Base-by-base conservation (phyloP, 2,113 vertebrate species). In the Lepisosteus oculatus region DNA sequence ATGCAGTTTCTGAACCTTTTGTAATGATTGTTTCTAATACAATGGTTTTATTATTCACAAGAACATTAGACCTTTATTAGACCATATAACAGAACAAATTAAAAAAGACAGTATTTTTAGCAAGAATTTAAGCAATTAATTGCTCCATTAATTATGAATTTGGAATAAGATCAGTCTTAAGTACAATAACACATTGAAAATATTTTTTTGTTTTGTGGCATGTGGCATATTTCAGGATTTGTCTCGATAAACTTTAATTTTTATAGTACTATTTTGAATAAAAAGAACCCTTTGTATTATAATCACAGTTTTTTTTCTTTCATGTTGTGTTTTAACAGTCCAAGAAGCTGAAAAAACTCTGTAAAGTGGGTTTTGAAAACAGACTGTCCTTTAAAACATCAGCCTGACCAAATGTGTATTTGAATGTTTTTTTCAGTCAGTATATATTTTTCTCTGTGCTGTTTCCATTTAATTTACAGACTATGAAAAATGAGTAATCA, bases 401-500 rank as follows among this genome's bases (percentile, higher is more conserved):
- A 74, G 83, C 87, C 85, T 82, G 83, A 87, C 90, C 91, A 88
- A 88, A 86, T 80, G 80, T 85, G 84, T 81, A 86, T 87, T 86
- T 80, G 74, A 88, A 81, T 80, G 77, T 82, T 85, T 86, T 71
- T 85, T 86, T 73, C 85, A 71, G 73, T 81, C 80, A 77, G 87
- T 88, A 85, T 81, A 86, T 90, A 87, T 86, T 89, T 82, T 65
- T 56, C 54, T 45, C 13, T 81, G 71, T 84, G 81, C 83, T 86
- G 80, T 87, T 86, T 86, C 81, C 77, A 78, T 86, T 85, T 86
- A 84, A 84, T 74, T 91, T 88, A 90, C 84, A 81, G 80, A 82
- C 85, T 78, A 80, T 85, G 85, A 88, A 85, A 90, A 86, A 91
- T 90, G 86, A 87, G 84, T 86, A 88, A 90, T 91, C 90, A 80